Base-by-base conservation (phyloP, 2,113 vertebrate species). In the Uria aalge region DNA sequence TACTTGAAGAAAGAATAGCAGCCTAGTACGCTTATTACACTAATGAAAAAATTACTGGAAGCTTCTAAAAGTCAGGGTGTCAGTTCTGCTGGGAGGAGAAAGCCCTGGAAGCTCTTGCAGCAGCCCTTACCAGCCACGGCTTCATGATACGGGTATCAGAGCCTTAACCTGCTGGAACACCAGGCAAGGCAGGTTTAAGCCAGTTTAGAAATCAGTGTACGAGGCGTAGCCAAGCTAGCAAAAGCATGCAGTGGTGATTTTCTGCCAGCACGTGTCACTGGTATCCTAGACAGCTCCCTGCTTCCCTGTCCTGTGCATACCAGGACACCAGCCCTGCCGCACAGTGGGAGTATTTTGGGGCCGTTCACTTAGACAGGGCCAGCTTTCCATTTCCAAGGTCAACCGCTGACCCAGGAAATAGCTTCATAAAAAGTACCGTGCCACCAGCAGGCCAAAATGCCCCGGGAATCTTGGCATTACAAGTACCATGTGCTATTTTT, bases 221-320 rank as follows among this genome's bases (percentile, higher is more conserved):
- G 18, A 64, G 69, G 11, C 41, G 72, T 4, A 79, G 81, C 43
- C 93, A 95, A 91, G 91, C 81, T 53, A 94, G 53, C 78, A 79
- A 68, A 85, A 92, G 74, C 87, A 62, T 90, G 94, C 90, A 94
- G 74, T 94, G 90, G 85, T 93, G 78, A 64, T 93, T 90, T 97
- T 96, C 94, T 97, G 96, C 93, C 96, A 96, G 96, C 93, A 96
- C 74, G 32, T 96, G 94, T 95, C 96, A 97, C 94, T 96, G 92
- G 90, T 88, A 95, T 95, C 87, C 90, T 82, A 93, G 92, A 85
- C 94, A 94, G 96, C 87, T 96, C 92, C 57, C 87, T 64, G 57
- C 81, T 90, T 95, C 34, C 38, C 53, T 90, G 74, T 66, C 60
- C 78, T 92, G 29, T 66, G 57, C 57, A 38, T 91, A 85, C 45